Percentiles rank a stretch among this genome's conserved stretches.
These are phyloP conservation scores for Iselma pallidipennis DNA, from an alignment of 2,888 invertebrate genomes.

Conservation along the genomic window DNA sequence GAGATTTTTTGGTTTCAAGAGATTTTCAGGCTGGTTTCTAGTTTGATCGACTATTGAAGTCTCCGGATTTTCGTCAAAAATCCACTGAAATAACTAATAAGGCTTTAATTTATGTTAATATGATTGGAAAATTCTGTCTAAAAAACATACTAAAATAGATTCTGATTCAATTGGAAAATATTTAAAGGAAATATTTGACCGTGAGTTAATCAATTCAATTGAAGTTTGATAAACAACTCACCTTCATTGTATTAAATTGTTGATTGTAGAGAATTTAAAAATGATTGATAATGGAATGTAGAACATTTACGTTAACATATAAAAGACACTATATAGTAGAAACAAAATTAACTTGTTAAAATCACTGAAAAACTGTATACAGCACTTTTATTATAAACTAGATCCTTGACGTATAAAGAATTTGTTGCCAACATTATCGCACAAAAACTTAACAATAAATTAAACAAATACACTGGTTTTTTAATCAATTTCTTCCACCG, in stretches of 20 bases:
- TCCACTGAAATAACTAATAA: too few relatives aligned
- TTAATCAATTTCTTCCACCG: neutral
- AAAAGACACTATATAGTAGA: neutral
- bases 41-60: neutral
- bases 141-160: neutral
- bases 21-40: neutral
- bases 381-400: constrained; percentile 22
- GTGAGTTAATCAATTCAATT: too few relatives aligned
- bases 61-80: neutral
- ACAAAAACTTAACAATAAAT: neutral
- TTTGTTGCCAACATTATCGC: constrained; percentile 36
- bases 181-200: neutral
- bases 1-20: too few relatives aligned
- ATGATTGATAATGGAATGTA: neutral
- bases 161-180: neutral
- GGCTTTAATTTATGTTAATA: neutral
- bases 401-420: constrained; percentile 38
- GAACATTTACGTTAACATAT: neutral
- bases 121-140: neutral
- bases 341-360: neutral
- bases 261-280: neutral
- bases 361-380: neutral
- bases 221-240: neutral
- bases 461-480: neutral
- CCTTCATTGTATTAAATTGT: neutral